phyloP scores from a whole-genome alignment of 1,140 invertebrate genomes.

The Homarus americanus region DNA sequence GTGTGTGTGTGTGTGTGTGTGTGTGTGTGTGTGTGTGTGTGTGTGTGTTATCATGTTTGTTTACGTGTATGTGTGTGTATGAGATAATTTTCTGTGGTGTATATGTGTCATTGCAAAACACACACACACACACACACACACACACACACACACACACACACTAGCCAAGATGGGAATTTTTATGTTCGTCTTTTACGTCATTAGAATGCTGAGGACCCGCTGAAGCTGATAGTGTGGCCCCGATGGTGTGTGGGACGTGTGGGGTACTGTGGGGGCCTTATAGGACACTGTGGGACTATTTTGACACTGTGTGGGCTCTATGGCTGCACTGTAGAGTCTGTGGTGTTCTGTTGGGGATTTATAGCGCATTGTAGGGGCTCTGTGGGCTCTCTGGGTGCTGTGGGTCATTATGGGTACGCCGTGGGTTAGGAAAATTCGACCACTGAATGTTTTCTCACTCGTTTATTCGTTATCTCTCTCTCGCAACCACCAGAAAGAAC shows the following conservation, averaged over 20 bases:
- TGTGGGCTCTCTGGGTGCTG: neutral
- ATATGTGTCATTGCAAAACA: neutral
- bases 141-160: neutral
- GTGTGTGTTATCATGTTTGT: neutral
- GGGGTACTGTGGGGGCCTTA: neutral
- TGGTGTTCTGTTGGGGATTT: neutral
- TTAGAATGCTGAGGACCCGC: conserved; percentile 12
- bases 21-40: conserved; percentile 20
- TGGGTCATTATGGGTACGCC: neutral
- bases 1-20: conserved; percentile 22
- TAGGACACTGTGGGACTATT: neutral
- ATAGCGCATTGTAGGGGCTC: neutral
- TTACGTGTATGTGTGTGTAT: neutral
- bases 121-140: conserved; percentile 22
- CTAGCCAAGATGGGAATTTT: conserved; percentile 8
- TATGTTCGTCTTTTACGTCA: conserved; percentile 11
- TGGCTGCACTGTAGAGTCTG: neutral
- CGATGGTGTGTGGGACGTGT: neutral
- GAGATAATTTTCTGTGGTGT: neutral
- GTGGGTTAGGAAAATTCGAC: too few relatives aligned
- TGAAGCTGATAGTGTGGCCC: neutral
- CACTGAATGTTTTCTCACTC: too few relatives aligned
- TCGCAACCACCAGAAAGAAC: too few relatives aligned
- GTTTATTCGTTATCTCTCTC: too few relatives aligned
- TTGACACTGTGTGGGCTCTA: neutral